phyloP scores from a whole-genome alignment of 2,888 invertebrate species.

The Eupithecia insigniata region DNA sequence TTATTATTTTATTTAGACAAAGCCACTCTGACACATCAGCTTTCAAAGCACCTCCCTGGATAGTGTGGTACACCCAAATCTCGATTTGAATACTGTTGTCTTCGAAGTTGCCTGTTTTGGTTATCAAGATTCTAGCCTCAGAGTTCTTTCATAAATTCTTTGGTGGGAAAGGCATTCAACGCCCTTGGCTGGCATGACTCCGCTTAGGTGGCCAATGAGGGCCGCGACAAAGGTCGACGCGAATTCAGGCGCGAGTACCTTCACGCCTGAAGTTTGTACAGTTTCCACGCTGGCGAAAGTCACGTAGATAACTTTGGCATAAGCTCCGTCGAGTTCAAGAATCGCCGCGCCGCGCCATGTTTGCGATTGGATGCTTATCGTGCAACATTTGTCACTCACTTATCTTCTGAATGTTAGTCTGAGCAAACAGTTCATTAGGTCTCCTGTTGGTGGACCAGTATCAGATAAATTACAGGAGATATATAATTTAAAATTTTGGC shows the following conservation, averaged over 20 bases:
- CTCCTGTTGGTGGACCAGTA: slow-evolving; percentile 74
- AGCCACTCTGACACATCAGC: slow-evolving; percentile 86
- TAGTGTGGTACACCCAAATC: slow-evolving; percentile 86
- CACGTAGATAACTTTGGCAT: slow-evolving; percentile 85
- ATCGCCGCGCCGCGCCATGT: slow-evolving; percentile 87
- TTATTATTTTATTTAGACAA: slow-evolving; percentile 87
- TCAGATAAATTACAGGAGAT: slow-evolving; percentile 85
- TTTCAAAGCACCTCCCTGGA: slow-evolving; percentile 86
- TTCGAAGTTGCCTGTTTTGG: slow-evolving; percentile 79
- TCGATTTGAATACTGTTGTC: slow-evolving; percentile 84
- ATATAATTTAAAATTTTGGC: slow-evolving; percentile 78
- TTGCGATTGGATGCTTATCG: slow-evolving; percentile 73
- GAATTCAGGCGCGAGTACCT: slow-evolving; percentile 80
- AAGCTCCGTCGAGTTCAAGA: slow-evolving; percentile 64
- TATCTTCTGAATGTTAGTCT: slow-evolving; percentile 83
- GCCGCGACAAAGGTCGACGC: slow-evolving; percentile 82
- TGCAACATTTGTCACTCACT: slow-evolving; percentile 78
- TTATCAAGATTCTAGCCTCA: slow-evolving; percentile 79
- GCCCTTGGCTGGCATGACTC: slow-evolving; percentile 88
- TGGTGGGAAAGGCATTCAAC: slow-evolving; percentile 86
- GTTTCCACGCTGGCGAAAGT: slow-evolving; percentile 86
- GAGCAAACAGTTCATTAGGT: slow-evolving; percentile 75
- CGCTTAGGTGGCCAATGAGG: slow-evolving; percentile 87
- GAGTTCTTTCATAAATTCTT: slow-evolving; percentile 84
- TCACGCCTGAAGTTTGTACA: slow-evolving; percentile 75